phyloP scores from a whole-genome alignment of 2,888 invertebrate species.

The Spodoptera littoralis region DNA sequence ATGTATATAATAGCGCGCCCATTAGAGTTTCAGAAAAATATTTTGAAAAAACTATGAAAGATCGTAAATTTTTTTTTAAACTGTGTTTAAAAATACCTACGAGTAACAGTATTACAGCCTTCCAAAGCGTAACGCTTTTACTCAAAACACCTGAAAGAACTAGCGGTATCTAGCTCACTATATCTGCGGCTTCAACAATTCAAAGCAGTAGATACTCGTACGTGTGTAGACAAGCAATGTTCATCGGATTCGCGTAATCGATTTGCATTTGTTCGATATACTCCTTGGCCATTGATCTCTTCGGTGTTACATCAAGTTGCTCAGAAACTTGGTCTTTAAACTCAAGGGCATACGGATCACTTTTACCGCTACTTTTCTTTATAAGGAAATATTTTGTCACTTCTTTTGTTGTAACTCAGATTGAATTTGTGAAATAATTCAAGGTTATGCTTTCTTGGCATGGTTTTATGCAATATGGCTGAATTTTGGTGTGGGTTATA shows the following conservation, averaged over 20 bases:
- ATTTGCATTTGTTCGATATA: conserved; percentile 70
- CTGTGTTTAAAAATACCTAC: no score
- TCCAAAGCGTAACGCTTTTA: no score
- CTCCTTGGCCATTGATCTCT: conserved; percentile 61
- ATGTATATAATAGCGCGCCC: no score
- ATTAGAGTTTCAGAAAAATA: no score
- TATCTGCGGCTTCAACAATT: background rate
- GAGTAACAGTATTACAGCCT: no score
- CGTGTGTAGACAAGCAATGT: conserved; percentile 59
- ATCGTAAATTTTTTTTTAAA: no score
- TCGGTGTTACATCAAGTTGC: conserved; percentile 21
- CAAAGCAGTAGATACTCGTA: conserved; percentile 42
- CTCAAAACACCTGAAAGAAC: no score
- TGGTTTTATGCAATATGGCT: background rate
- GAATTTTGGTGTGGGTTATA: no score
- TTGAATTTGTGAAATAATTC: background rate
- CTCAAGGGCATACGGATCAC: background rate
- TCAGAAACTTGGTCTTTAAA: background rate
- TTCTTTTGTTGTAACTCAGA: background rate
- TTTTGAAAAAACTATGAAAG: no score
- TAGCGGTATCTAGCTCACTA: no score
- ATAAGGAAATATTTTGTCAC: conserved; percentile 8
- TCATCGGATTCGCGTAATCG: conserved; percentile 62
- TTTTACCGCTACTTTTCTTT: conserved; percentile 6
- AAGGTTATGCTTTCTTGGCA: conserved; percentile 5